phyloP scores from a whole-genome alignment of 2,888 invertebrate species.

The Tenthredo notha region DNA sequence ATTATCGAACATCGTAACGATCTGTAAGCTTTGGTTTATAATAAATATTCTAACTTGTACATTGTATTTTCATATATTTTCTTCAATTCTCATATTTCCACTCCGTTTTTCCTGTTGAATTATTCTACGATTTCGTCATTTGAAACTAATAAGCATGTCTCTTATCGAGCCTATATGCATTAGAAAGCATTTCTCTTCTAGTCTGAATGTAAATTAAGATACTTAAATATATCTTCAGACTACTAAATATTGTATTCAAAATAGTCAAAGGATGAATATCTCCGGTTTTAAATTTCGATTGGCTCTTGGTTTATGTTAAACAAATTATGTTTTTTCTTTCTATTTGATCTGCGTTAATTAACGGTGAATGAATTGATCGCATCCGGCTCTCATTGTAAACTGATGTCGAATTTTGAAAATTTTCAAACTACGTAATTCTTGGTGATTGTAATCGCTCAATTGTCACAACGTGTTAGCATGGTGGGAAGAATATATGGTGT shows the following conservation, averaged over 20 bases:
- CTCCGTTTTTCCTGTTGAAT: neutral
- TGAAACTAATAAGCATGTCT: neutral
- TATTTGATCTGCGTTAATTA: neutral
- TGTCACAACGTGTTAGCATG: no score
- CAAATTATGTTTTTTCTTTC: neutral
- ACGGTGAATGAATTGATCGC: neutral
- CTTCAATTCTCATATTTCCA: neutral
- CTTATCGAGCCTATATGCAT: neutral
- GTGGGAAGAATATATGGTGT: no score
- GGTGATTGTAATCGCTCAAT: no score
- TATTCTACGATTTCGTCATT: neutral
- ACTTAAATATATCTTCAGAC: neutral
- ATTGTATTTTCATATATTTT: slow-evolving; percentile 26
- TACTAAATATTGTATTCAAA: neutral
- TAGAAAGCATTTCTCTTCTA: neutral
- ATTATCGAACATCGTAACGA: slow-evolving; percentile 71
- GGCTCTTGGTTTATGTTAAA: no score
- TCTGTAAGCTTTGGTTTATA: slow-evolving; percentile 76
- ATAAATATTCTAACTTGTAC: slow-evolving; percentile 76
- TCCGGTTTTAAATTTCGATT: neutral
- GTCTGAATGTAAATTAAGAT: neutral
- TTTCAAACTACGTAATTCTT: no score
- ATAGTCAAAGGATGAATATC: neutral
- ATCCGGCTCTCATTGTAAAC: no score
- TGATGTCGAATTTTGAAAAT: no score